Conservation (phyloP, 2,113 vertebrate genomes). For the Chloropsis cyanopogon region DNA sequence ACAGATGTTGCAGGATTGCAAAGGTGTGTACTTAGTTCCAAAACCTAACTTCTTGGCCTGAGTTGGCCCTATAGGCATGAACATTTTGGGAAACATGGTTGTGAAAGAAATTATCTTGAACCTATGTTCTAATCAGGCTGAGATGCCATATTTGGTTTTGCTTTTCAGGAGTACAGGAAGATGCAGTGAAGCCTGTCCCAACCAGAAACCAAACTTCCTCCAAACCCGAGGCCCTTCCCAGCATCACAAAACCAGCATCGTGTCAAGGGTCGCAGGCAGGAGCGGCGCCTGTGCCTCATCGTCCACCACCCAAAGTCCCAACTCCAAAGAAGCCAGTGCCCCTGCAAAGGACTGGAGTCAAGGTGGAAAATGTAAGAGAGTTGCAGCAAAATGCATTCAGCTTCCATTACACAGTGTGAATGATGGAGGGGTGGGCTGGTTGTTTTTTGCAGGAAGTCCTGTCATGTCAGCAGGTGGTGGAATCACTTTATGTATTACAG, state of each 20-base stretch:
- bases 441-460: not conserved
- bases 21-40: not conserved
- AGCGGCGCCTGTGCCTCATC: slow-evolving; percentile 60
- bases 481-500: not conserved
- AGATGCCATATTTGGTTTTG: not conserved
- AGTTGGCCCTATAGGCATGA: not conserved
- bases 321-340: slow-evolving; percentile 62
- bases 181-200: slow-evolving; percentile 12
- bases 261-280: not conserved
- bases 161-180: slow-evolving; percentile 67
- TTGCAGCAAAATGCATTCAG: not conserved
- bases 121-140: not conserved
- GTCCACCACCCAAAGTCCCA: slow-evolving; percentile 75
- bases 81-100: not conserved
- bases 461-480: not conserved
- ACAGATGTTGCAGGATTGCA: not conserved
- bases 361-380: slow-evolving; percentile 20
- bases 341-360: slow-evolving; percentile 45
- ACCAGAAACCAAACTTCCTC: slow-evolving; percentile 8
- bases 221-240: slow-evolving; percentile 11
- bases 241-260: not conserved
- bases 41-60: not conserved
- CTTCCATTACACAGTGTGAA: not conserved
- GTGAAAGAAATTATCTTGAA: not conserved
- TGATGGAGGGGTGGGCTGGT: not conserved